phyloP scores from a whole-genome alignment of 1,140 invertebrate species.

The Acromyrmex echinatior region DNA sequence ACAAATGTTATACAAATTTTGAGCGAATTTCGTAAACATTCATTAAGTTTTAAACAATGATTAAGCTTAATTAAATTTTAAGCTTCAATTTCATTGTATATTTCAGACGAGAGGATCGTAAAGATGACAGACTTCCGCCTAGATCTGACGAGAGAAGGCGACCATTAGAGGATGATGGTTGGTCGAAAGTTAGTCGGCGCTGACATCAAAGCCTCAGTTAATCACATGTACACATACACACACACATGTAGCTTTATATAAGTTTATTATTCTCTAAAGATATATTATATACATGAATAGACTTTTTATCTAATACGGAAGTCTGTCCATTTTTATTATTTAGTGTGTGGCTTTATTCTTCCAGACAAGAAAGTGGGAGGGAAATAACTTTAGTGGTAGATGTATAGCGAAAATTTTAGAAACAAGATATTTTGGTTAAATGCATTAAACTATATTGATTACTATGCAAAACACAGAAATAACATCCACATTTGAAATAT shows the following conservation, averaged over 20 bases:
- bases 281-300: conserved; percentile 63
- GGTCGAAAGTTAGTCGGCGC: conserved; percentile 82
- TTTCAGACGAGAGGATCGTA: conserved; percentile 72
- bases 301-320: conserved; percentile 61
- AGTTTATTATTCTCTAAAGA: conserved; percentile 62
- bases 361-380: conserved; percentile 40
- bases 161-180: conserved; percentile 80
- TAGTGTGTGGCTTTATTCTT: conserved; percentile 64
- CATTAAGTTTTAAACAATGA: neutral
- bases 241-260: conserved; percentile 51
- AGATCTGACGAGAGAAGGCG: conserved; percentile 77
- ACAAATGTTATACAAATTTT: neutral
- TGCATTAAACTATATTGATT: conserved; percentile 9
- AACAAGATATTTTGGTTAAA: conserved; percentile 4
- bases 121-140: conserved; percentile 74
- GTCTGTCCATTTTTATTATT: conserved; percentile 63
- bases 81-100: conserved; percentile 13
- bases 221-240: neutral
- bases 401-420: neutral
- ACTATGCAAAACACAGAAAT: conserved; percentile 56
- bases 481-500: neutral
- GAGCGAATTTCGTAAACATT: neutral
- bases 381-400: conserved; percentile 6
- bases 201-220: conserved; percentile 53
- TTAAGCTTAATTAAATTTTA: neutral